phyloP scores from a whole-genome alignment of 1,140 invertebrate species.

The Drosophila ironensis region DNA sequence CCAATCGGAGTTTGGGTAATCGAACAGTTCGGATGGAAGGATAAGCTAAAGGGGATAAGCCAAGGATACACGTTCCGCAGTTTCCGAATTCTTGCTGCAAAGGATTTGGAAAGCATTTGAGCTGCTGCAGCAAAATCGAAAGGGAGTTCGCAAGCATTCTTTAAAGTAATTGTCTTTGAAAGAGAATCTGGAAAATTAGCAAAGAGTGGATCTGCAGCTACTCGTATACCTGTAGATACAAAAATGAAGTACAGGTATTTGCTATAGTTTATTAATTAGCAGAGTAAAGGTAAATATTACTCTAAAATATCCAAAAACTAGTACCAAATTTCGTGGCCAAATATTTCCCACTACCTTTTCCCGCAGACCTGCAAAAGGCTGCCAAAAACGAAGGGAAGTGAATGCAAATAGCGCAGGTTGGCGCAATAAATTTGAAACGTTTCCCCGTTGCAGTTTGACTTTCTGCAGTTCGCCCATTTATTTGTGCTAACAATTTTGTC shows the following conservation, averaged over 20 bases:
- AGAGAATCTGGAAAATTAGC: background rate
- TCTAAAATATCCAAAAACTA: no score
- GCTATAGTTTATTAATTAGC: no score
- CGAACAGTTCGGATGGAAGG: background rate
- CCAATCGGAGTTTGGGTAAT: constrained; percentile 55
- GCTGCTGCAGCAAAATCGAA: background rate
- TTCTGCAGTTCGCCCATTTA: constrained; percentile 47
- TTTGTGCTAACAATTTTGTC: constrained; percentile 71
- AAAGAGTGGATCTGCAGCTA: no score
- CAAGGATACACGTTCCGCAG: constrained; percentile 19
- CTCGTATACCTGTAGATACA: no score
- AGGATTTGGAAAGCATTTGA: background rate
- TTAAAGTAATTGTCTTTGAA: constrained; percentile 6
- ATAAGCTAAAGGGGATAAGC: constrained; percentile 4
- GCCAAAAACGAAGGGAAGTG: constrained; percentile 13
- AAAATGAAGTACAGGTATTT: no score
- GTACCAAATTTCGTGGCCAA: no score
- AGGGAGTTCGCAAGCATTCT: background rate
- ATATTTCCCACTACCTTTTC: constrained; percentile 7
- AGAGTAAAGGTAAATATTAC: background rate
- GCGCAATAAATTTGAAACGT: constrained; percentile 69
- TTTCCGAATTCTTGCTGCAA: background rate
- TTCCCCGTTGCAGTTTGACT: constrained; percentile 69
- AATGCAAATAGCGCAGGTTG: constrained; percentile 49
- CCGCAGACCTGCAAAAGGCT: constrained; percentile 6